phyloP scores from a whole-genome alignment of 2,888 invertebrate species.

The Lathronympha strigana region DNA sequence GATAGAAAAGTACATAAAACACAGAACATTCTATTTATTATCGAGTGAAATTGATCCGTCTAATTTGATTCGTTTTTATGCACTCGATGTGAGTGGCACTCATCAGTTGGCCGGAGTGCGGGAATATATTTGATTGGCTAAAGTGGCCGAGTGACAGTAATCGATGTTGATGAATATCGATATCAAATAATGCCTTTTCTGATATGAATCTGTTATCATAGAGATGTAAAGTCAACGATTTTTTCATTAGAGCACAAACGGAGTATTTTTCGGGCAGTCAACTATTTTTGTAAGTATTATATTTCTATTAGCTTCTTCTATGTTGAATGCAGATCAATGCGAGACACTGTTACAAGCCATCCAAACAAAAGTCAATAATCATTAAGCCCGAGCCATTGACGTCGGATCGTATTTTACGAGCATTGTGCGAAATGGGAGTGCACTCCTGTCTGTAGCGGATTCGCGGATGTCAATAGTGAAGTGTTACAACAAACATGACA shows the following conservation, averaged over 20 bases:
- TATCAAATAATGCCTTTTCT: not conserved
- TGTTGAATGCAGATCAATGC: conserved; percentile 18
- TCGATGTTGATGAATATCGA: not conserved
- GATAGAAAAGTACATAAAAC: not conserved
- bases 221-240: too few relatives aligned
- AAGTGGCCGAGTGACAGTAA: not conserved
- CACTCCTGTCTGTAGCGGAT: conserved; percentile 27
- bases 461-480: conserved; percentile 37
- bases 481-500: conserved; percentile 27
- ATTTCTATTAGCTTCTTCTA: too few relatives aligned
- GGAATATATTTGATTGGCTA: not conserved
- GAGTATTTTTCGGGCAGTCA: too few relatives aligned
- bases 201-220: not conserved
- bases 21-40: not conserved
- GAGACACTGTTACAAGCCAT: not conserved
- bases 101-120: conserved; percentile 7
- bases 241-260: too few relatives aligned
- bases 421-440: conserved; percentile 27
- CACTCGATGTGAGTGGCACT: conserved; percentile 14
- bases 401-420: conserved; percentile 28
- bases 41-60: not conserved
- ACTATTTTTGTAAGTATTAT: too few relatives aligned
- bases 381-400: conserved; percentile 23
- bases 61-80: conserved; percentile 15
- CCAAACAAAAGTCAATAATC: conserved; percentile 23